Evolutionary conservation across 2,113 vertebrate species (phyloP), one percentile per base, ranked within the genome.

Genomic region (Dipodomys merriami): DNA sequence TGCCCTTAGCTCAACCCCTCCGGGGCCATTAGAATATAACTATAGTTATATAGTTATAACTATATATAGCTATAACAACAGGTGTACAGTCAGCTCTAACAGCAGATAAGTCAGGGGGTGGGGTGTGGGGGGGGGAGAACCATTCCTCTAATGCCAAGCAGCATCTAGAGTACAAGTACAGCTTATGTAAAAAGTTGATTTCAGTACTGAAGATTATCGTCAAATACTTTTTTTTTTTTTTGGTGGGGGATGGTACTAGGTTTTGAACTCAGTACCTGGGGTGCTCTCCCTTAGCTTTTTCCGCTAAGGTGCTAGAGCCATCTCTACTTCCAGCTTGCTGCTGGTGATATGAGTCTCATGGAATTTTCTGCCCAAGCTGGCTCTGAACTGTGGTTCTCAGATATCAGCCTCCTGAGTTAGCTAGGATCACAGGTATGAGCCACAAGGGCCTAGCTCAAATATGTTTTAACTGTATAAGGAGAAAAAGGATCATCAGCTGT

Each of bases 221-320:
- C 80, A 88, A 68, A 27, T n/a, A 60, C 18, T 4, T 83, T 93
- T 84, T 90, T 83, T 93, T 84, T 90, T 57, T 57, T 57, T 57
- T 57, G 49, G 49, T 57, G 15, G 53, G 53, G 12, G 53, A 12
- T 49, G 49, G 49, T 49, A 49, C 49, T 49, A 57, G 53, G 53
- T 57, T 16, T 57, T 57, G 53, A 57, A 57, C 53, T 57, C 53
- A 57, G 53, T 57, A 13, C 53, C 53, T 57, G 53, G 15, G 53
- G 53, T 57, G 53, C 15, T 57, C 13, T 57, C 15, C 53, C 53
- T 57, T 57, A 18, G 53, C 15, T 57, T 57, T 57, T 57, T 57
- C 53, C 15, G 53, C 53, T 57, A 18, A 57, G 15, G 53, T 57
- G 53, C 53, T 57, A 15, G 53, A 57, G 53, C 53, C 53, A 57